Percentiles rank a stretch among this genome's conserved stretches.
Conservation (phyloP, 2,797 vertebrate species). For the Chrosomus eos region DNA sequence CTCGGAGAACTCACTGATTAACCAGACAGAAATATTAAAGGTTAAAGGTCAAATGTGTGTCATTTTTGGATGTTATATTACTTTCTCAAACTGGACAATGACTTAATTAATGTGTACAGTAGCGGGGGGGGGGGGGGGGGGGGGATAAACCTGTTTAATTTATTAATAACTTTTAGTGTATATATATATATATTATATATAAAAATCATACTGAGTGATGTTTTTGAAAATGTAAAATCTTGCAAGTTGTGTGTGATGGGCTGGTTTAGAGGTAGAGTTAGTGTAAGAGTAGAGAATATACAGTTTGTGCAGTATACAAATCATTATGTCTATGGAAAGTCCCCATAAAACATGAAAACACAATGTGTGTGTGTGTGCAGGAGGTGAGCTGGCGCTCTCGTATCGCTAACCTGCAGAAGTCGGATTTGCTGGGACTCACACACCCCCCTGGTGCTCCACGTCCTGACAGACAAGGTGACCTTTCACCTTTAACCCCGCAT, state of each 20-base stretch:
- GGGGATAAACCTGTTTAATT: no score
- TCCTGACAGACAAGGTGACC: slow-evolving; percentile 72
- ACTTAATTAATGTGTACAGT: no score
- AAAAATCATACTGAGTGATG: no score
- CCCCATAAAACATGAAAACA: no score
- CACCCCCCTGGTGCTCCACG: slow-evolving; percentile 78
- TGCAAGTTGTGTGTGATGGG: no score
- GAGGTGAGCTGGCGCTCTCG: slow-evolving; percentile 87
- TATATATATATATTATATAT: no score
- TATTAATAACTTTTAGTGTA: no score
- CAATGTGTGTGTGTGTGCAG: slow-evolving; percentile 57
- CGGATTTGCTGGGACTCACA: slow-evolving; percentile 84
- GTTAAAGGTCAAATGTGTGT: neutral
- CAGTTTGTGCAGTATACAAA: no score
- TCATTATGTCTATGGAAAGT: no score
- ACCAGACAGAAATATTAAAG: neutral
- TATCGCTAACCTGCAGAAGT: slow-evolving; percentile 86
- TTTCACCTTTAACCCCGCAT: neutral
- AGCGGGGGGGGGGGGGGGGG: neutral
- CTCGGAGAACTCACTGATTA: neutral
- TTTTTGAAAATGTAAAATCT: no score
- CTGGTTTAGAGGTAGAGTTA: no score
- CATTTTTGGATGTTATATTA: neutral
- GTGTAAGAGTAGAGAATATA: no score
- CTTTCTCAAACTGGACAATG: neutral